Evolutionary conservation across 2,113 vertebrate species (phyloP), one percentile per base, ranked within the genome.

Genomic region (Odocoileus virginianus): DNA sequence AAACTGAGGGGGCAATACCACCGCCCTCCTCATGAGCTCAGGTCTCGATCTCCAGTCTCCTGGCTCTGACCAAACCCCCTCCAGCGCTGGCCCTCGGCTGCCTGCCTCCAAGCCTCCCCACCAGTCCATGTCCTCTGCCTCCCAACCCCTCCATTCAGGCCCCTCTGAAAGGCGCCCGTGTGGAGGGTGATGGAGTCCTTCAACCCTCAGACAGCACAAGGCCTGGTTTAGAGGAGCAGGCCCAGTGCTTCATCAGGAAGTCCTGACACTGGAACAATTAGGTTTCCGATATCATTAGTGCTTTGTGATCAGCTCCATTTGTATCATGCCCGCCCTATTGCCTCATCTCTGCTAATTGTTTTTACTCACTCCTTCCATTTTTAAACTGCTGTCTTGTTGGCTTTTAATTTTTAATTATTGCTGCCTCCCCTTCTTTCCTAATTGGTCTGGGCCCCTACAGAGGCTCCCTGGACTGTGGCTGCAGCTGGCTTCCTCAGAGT

Each of bases 331-430:
- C 96, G 98, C 98, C 97, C 98, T 94, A 61, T 4, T 97, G 98
- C 92, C 98, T 98, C 97, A 60, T 98, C 97, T 98, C 97, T 89
- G 95, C 94, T 99, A 99, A 99, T 99, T 99, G 98, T 99, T 98
- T 98, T 98, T 95, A 98, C 97, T 98, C 43, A 85, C 94, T 99
- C 96, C 98, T 98, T 99, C 98, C 98, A 98, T 99, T 99, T 99
- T 98, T 99, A 99, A 97, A 95, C 97, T 98, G 98, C 98, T 98
- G 97, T 98, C 98, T 93, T 98, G 97, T 98, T 98, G 97, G 97
- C 97, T 99, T 98, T 98, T 98, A 98, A 99, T 99, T 99, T 99
- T 99, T 99, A 98, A 99, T 99, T 99, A 98, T 98, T 95, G 36
- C 89, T 95, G 76, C 93, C 98, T 98, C 95, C 97, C 97, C 90